Percentiles rank a stretch among this genome's conserved stretches.
phyloP scores from a whole-genome alignment of 2,797 vertebrate genomes.

The Sebastes taczanowskii region DNA sequence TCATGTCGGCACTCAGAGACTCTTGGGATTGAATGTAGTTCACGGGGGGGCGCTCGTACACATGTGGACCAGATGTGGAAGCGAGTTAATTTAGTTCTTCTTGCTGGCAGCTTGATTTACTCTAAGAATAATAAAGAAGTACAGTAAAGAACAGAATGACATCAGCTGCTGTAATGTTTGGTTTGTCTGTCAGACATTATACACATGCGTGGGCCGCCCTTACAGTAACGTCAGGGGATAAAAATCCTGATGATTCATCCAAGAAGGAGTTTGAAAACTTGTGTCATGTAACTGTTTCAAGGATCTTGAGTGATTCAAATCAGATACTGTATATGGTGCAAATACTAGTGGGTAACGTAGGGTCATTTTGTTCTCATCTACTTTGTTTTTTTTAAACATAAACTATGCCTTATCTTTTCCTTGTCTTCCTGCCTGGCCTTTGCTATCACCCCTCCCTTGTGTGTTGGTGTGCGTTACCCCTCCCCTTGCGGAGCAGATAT shows the following conservation, averaged over 20 bases:
- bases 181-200: constrained; percentile 16
- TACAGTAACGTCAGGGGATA: constrained; percentile 18
- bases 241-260: constrained; percentile 57
- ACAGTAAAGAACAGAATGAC: constrained; percentile 20
- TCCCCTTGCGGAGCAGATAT: constrained; percentile 85
- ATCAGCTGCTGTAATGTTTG: constrained; percentile 5
- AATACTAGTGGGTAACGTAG: neutral
- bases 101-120: constrained; percentile 13
- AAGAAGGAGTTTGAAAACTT: constrained; percentile 29
- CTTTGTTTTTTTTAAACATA: constrained; percentile 35
- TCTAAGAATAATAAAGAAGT: constrained; percentile 16
- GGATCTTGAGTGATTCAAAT: constrained; percentile 22
- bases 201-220: constrained; percentile 1
- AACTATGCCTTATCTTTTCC: constrained; percentile 63
- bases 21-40: constrained; percentile 35
- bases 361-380: constrained; percentile 7
- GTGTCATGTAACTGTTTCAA: neutral
- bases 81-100: constrained; percentile 10
- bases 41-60: constrained; percentile 36
- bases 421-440: constrained; percentile 60
- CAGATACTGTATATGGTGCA: neutral
- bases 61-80: constrained; percentile 69
- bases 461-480: constrained; percentile 38
- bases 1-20: neutral
- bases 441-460: constrained; percentile 37